A percentile compares a stretch with the other conserved stretches of the same genome.
These are phyloP conservation scores for Protosalanx chinensis DNA, from an alignment of 2,797 vertebrate species.

Conservation along the genomic window DNA sequence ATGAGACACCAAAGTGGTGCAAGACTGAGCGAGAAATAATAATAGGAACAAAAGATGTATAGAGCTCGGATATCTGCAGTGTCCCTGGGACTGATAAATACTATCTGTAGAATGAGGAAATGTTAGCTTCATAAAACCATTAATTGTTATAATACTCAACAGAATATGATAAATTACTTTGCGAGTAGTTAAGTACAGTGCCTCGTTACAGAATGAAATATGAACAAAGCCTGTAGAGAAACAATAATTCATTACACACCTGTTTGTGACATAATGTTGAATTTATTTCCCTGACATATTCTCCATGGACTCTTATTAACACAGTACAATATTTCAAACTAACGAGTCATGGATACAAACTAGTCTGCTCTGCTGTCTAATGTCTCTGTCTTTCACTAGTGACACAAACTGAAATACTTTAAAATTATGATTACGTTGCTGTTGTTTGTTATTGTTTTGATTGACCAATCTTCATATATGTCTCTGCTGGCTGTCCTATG, in stretches of 20 bases:
- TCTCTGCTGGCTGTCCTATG: conserved; percentile 37
- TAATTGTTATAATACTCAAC: neutral
- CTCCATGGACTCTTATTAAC: conserved; percentile 6
- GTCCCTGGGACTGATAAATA: too few relatives aligned
- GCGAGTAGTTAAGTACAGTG: conserved; percentile 23
- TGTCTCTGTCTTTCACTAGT: conserved; percentile 7
- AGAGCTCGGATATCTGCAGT: too few relatives aligned
- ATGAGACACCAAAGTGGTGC: neutral
- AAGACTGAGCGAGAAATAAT: neutral
- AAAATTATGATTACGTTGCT: conserved; percentile 21
- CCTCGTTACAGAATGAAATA: conserved; percentile 17
- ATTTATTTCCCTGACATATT: conserved; percentile 15
- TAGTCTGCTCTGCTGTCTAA: neutral
- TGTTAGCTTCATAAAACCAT: neutral
- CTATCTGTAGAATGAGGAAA: too few relatives aligned
- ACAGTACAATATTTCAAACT: neutral
- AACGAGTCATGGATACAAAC: neutral
- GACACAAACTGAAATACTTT: conserved; percentile 35
- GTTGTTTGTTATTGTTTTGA: neutral
- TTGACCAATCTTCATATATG: neutral
- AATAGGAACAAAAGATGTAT: too few relatives aligned
- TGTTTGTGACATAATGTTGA: conserved; percentile 33
- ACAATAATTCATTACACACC: conserved; percentile 35
- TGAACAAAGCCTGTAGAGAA: conserved; percentile 1
- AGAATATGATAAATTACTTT: neutral